Evolutionary conservation across 2,113 vertebrate species (phyloP).

Genomic region (Australoheros scitulus): DNA sequence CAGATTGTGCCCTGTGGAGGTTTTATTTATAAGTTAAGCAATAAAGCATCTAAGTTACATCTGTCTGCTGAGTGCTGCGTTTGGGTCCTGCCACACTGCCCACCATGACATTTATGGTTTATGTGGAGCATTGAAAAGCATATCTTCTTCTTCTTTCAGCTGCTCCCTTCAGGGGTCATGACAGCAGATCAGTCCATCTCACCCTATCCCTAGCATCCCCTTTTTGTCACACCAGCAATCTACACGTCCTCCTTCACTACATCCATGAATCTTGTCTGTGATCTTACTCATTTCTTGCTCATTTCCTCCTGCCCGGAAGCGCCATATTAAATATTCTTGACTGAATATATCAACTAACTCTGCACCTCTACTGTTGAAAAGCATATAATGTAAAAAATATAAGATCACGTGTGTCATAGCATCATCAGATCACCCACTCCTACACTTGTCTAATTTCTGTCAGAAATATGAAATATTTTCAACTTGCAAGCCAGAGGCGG

Average conservation of each 20-base stretch:
- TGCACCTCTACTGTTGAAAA: neutral
- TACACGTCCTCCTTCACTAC: neutral
- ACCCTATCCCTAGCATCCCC: too few relatives aligned
- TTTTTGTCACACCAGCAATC: neutral
- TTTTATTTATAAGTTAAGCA: too few relatives aligned
- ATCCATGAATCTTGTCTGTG: neutral
- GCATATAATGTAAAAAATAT: neutral
- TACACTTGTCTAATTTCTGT: neutral
- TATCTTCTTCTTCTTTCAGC: too few relatives aligned
- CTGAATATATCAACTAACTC: neutral
- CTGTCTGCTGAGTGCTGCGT: too few relatives aligned
- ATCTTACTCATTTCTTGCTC: neutral
- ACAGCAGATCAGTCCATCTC: too few relatives aligned
- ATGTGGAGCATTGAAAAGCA: too few relatives aligned
- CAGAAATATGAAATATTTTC: neutral
- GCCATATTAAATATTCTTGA: neutral
- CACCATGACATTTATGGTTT: too few relatives aligned
- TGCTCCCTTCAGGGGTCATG: too few relatives aligned
- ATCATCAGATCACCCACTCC: neutral
- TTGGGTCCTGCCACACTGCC: too few relatives aligned
- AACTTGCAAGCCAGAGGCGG: neutral
- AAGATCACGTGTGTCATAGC: neutral
- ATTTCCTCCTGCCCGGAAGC: neutral
- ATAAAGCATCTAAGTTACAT: too few relatives aligned
- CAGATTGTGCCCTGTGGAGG: too few relatives aligned